phyloP scores from a whole-genome alignment of 2,888 invertebrate genomes.

The Meteorus cinctellus region DNA sequence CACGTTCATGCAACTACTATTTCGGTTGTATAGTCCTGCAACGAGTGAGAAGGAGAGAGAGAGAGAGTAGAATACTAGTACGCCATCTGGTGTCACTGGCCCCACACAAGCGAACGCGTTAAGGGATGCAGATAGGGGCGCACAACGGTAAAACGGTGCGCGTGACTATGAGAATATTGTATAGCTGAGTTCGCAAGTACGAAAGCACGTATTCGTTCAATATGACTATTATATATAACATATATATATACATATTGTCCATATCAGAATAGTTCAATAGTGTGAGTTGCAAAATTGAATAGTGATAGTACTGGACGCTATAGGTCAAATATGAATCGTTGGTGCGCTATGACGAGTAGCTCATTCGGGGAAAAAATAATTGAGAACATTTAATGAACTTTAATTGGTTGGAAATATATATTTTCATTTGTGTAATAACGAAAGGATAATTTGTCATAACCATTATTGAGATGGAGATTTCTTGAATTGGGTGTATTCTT shows the following conservation, averaged over 20 bases:
- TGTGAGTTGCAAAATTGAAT: not conserved
- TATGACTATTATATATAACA: not conserved
- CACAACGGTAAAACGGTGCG: conserved; percentile 4
- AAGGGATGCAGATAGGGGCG: conserved; percentile 14
- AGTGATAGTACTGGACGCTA: not conserved
- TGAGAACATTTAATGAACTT: too few relatives aligned
- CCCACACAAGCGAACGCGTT: conserved; percentile 12
- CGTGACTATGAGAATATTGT: conserved; percentile 21
- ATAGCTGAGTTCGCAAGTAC: conserved; percentile 1
- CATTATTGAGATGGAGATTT: too few relatives aligned
- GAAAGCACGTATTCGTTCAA: conserved; percentile 5
- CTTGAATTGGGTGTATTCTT: too few relatives aligned
- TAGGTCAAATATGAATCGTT: too few relatives aligned
- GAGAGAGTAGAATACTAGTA: not conserved
- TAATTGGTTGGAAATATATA: too few relatives aligned
- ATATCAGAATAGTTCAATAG: not conserved
- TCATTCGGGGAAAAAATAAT: too few relatives aligned
- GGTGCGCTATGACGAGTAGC: too few relatives aligned
- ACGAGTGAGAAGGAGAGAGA: not conserved
- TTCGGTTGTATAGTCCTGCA: conserved; percentile 25
- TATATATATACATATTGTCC: not conserved
- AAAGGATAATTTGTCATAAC: too few relatives aligned
- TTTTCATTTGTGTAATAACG: too few relatives aligned
- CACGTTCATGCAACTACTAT: conserved; percentile 6
- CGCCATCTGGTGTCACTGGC: conserved; percentile 37